phyloP scores from a whole-genome alignment of 2,113 vertebrate species.

The Garra rufa region DNA sequence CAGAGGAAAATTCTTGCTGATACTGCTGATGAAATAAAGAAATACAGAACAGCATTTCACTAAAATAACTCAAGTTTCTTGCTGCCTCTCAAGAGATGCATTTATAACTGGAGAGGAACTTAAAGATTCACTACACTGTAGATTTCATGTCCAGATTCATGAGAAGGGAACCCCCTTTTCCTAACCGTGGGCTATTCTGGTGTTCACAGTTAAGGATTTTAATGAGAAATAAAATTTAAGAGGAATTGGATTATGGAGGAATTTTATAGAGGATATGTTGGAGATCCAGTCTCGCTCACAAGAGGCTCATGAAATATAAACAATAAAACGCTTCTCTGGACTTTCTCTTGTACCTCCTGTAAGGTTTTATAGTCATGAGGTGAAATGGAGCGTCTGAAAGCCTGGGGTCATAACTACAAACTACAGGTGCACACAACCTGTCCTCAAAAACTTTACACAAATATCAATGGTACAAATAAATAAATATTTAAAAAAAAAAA shows the following conservation, averaged over 20 bases:
- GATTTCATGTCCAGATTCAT: not conserved
- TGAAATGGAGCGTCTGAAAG: not conserved
- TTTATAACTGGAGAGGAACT: not conserved
- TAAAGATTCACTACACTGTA: not conserved
- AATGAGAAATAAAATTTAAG: slow-evolving; percentile 6
- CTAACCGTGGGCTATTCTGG: slow-evolving; percentile 30
- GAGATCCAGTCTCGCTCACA: slow-evolving; percentile 29
- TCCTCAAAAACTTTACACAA: not conserved
- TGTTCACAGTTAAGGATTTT: slow-evolving; percentile 41
- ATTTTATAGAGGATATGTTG: slow-evolving; percentile 26
- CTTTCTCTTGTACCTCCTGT: not conserved
- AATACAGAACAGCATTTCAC: not conserved
- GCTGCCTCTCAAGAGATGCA: not conserved
- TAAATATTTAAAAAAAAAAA: not conserved
- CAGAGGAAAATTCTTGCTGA: not conserved
- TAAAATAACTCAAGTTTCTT: not conserved
- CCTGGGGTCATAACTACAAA: not conserved
- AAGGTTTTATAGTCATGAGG: not conserved
- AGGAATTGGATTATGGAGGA: not conserved
- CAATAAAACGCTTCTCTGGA: not conserved
- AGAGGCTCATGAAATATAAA: slow-evolving; percentile 10
- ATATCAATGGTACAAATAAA: not conserved
- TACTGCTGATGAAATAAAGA: slow-evolving; percentile 1
- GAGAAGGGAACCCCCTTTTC: not conserved
- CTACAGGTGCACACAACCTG: slow-evolving; percentile 18